Percentiles rank a stretch among this genome's conserved stretches.
phyloP scores from a whole-genome alignment of 2,797 vertebrate genomes.

The Gila robusta region DNA sequence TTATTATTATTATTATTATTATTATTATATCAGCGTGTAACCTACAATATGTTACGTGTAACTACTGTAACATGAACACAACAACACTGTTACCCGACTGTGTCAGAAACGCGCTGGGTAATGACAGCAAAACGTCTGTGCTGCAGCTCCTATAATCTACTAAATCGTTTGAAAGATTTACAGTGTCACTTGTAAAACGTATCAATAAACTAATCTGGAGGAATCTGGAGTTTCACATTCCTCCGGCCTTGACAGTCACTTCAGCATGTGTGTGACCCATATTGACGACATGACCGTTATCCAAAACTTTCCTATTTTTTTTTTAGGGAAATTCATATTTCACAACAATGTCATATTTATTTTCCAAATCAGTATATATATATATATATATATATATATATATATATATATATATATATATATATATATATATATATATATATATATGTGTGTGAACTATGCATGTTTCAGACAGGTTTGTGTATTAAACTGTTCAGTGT shows the following conservation, averaged over 20 bases:
- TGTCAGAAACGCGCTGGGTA: not conserved
- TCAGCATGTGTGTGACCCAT: not conserved
- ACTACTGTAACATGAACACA: not conserved
- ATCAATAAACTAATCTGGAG: not conserved
- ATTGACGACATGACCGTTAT: not conserved
- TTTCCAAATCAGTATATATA: not conserved
- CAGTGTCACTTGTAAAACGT: not conserved
- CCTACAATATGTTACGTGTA: not conserved
- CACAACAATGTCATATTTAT: not conserved
- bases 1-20: not conserved
- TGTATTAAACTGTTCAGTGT: slow-evolving; percentile 65
- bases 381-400: too few species aligned
- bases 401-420: too few species aligned
- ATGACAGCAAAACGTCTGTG: not conserved
- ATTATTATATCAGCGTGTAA: not conserved
- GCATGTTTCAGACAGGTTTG: slow-evolving; percentile 70
- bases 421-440: too few species aligned
- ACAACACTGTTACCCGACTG: not conserved
- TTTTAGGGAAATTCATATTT: not conserved
- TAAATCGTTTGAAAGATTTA: not conserved
- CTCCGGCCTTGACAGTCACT: not conserved
- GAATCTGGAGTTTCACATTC: not conserved
- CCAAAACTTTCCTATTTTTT: not conserved
- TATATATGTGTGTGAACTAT: not conserved
- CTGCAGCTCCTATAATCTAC: not conserved